Evolutionary conservation across 2,797 vertebrate species (phyloP).

Genomic region (Enteromius radiatus): DNA sequence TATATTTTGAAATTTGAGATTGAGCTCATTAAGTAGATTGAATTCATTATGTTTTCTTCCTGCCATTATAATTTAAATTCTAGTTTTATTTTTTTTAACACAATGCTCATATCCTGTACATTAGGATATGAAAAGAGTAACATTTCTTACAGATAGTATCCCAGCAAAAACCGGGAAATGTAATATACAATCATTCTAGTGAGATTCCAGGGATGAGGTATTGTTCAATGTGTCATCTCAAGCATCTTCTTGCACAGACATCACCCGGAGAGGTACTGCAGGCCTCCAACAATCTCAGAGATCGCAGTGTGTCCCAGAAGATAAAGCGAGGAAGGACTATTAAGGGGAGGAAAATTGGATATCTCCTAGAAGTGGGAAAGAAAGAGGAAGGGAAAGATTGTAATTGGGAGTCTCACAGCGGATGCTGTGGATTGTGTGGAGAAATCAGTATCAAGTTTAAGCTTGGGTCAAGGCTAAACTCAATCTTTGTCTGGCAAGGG

Average conservation of each 20-base stretch:
- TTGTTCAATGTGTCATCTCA: constrained; percentile 10
- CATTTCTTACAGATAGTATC: background rate
- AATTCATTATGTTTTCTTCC: background rate
- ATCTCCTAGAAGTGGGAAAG: constrained; percentile 56
- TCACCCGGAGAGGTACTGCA: background rate
- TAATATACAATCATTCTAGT: background rate
- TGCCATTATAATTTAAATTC: background rate
- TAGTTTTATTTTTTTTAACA: background rate
- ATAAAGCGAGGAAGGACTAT: constrained; percentile 67
- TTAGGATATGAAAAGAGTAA: background rate
- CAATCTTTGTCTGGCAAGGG: constrained; percentile 60
- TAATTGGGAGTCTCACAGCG: constrained; percentile 64
- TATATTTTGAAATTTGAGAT: too few relatives aligned
- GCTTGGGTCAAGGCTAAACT: constrained; percentile 57
- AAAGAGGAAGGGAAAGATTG: constrained; percentile 50
- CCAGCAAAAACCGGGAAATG: background rate
- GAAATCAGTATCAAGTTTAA: constrained; percentile 62
- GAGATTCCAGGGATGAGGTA: background rate
- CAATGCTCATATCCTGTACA: too few relatives aligned
- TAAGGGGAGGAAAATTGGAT: constrained; percentile 64
- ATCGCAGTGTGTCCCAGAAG: constrained; percentile 57
- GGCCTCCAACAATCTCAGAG: constrained; percentile 42
- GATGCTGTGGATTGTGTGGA: constrained; percentile 51
- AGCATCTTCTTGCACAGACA: background rate
- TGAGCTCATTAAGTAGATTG: background rate